A percentile compares a stretch with the other conserved stretches of the same genome.
phyloP scores from a whole-genome alignment of 2,888 invertebrate genomes.

The Cylloceria caligata region DNA sequence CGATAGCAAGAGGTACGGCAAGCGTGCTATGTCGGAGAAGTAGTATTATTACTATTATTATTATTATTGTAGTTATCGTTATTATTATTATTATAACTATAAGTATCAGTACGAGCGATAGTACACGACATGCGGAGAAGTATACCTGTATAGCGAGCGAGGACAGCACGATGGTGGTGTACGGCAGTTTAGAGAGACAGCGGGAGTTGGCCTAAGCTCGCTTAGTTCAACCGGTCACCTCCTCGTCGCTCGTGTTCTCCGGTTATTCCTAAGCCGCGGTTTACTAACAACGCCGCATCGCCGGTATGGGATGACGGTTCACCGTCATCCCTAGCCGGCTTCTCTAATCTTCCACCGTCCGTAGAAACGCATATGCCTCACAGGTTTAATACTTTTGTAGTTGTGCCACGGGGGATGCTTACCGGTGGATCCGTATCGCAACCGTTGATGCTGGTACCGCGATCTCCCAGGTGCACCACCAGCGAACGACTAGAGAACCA shows the following conservation, averaged over 20 bases:
- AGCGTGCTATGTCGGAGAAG: no score
- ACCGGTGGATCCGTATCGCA: background rate
- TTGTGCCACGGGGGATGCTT: background rate
- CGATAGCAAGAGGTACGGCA: no score
- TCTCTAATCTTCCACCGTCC: conserved; percentile 72
- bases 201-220: conserved; percentile 84
- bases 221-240: conserved; percentile 82
- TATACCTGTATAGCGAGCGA: conserved; percentile 46
- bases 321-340: conserved; percentile 72
- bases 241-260: conserved; percentile 85
- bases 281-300: conserved; percentile 88
- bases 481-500: conserved; percentile 24
- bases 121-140: background rate
- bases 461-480: no score
- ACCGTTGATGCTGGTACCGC: conserved; percentile 1
- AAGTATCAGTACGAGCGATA: background rate
- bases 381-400: background rate
- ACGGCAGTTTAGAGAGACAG: conserved; percentile 64
- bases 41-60: no score
- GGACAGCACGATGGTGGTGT: conserved; percentile 44
- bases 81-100: conserved; percentile 16
- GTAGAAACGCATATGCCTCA: background rate
- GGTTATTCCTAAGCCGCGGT: conserved; percentile 87
- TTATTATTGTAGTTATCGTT: no score
- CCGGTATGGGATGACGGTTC: conserved; percentile 72